A percentile compares a stretch with the other conserved stretches of the same genome.
phyloP scores from a whole-genome alignment of 2,888 invertebrate species.

The Prosopocoilus inquinatus region DNA sequence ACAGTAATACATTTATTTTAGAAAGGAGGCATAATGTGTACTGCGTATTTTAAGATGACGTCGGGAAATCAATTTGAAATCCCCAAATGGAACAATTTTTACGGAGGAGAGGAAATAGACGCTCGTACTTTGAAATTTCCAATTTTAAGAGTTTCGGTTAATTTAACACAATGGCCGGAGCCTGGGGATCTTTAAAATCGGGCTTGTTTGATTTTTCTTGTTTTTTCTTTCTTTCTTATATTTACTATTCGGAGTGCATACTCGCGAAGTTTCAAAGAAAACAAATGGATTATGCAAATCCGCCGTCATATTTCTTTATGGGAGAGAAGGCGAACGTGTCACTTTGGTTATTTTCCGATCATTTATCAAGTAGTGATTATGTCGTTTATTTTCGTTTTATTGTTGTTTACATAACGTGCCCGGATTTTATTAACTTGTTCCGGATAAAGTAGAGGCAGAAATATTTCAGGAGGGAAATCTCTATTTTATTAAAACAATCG shows the following conservation, averaged over 20 bases:
- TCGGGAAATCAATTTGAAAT: too few species aligned
- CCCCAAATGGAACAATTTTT: neutral
- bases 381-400: constrained; percentile 6
- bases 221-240: constrained; percentile 4
- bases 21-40: too few species aligned
- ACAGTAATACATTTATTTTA: too few species aligned
- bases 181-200: constrained; percentile 1
- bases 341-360: constrained; percentile 19
- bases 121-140: neutral
- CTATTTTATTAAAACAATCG: too few species aligned
- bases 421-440: too few species aligned
- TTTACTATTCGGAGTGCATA: constrained; percentile 35
- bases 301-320: constrained; percentile 34
- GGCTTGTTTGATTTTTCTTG: too few species aligned
- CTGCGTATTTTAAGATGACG: neutral
- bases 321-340: constrained; percentile 10
- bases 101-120: neutral
- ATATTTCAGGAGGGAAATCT: too few species aligned
- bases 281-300: constrained; percentile 42
- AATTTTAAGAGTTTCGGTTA: neutral
- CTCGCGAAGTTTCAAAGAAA: constrained; percentile 38
- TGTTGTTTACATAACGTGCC: too few species aligned
- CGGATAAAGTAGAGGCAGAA: too few species aligned
- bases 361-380: constrained; percentile 24
- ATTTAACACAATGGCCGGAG: constrained; percentile 1